Conservation (phyloP, 2,888 invertebrate species). For the Agriopis leucophaearia region DNA sequence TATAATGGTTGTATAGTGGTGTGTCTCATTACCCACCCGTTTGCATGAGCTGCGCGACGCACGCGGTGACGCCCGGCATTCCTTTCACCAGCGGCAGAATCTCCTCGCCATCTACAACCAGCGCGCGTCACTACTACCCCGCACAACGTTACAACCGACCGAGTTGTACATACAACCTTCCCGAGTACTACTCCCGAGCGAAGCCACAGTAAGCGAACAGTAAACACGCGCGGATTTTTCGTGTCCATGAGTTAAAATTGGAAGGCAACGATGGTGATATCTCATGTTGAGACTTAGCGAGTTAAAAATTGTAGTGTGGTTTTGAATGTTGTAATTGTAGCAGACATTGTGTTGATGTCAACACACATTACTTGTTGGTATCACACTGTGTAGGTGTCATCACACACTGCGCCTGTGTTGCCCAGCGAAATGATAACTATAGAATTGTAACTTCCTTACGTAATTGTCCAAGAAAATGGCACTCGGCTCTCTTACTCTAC, state of each 20-base stretch:
- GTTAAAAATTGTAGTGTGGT: no score
- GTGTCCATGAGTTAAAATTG: background rate
- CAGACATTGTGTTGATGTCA: background rate
- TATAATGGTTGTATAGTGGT: slow-evolving; percentile 3
- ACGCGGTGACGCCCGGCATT: slow-evolving; percentile 81
- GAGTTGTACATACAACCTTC: background rate
- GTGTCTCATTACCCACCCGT: slow-evolving; percentile 86
- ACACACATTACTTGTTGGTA: background rate
- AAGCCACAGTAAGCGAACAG: slow-evolving; percentile 2
- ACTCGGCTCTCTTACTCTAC: no score
- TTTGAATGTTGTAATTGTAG: background rate
- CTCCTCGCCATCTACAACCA: slow-evolving; percentile 62
- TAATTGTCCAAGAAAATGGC: no score
- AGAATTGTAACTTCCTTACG: no score
- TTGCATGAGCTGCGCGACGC: slow-evolving; percentile 89
- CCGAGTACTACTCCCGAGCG: background rate
- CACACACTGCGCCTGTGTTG: background rate
- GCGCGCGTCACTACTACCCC: slow-evolving; percentile 18
- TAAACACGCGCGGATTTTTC: background rate
- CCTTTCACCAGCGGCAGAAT: slow-evolving; percentile 78
- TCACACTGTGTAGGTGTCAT: background rate
- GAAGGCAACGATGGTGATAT: background rate
- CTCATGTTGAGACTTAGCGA: background rate
- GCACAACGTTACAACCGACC: background rate
- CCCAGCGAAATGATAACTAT: background rate